A percentile compares a stretch with the other conserved stretches of the same genome.
phyloP scores from a whole-genome alignment of 2,888 invertebrate species.

The Allophyes oxyacanthae region DNA sequence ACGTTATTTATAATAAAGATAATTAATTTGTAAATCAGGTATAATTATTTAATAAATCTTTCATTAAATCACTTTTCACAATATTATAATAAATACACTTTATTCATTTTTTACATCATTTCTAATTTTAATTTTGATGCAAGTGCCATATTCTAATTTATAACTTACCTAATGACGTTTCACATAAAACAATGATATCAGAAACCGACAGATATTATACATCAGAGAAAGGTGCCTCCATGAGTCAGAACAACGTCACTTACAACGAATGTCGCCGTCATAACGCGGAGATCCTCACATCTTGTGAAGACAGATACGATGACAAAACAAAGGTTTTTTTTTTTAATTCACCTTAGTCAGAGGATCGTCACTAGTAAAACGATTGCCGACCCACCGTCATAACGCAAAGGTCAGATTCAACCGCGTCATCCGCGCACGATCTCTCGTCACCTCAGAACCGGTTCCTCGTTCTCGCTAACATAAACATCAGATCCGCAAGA shows the following conservation, averaged over 20 bases:
- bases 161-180: neutral
- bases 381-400: constrained; percentile 7
- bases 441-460: constrained; percentile 35
- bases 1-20: too few relatives aligned
- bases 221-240: too few relatives aligned
- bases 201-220: neutral
- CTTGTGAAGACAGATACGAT: constrained; percentile 3
- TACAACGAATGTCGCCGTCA: constrained; percentile 2
- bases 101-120: too few relatives aligned
- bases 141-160: too few relatives aligned
- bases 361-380: constrained; percentile 23
- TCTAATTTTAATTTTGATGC: too few relatives aligned
- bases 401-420: constrained; percentile 28
- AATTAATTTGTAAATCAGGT: too few relatives aligned
- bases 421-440: constrained; percentile 28
- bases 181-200: neutral
- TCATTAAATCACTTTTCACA: too few relatives aligned
- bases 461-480: constrained; percentile 40
- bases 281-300: too few relatives aligned
- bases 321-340: constrained; percentile 16
- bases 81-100: too few relatives aligned
- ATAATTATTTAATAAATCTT: too few relatives aligned
- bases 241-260: too few relatives aligned
- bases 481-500: constrained; percentile 42
- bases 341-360: constrained; percentile 34